A percentile compares a stretch with the other conserved stretches of the same genome.
phyloP scores from a whole-genome alignment of 2,113 vertebrate genomes.

The Cyanoramphus novaezelandiae region DNA sequence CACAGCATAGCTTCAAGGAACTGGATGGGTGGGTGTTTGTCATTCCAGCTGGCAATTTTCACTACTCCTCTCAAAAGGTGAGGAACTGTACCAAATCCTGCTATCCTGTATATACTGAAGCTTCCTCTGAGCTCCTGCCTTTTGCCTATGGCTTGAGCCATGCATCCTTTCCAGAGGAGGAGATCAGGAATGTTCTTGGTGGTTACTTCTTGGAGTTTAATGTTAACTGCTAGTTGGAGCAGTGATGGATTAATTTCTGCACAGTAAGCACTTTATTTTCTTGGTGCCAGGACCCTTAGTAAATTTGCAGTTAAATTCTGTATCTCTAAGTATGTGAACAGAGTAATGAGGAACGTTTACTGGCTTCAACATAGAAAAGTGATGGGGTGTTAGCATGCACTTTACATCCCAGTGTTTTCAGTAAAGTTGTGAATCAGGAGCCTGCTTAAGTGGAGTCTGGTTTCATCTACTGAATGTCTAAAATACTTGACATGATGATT shows the following conservation, averaged over 20 bases:
- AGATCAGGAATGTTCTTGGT: not conserved
- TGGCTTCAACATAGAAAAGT: not conserved
- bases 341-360: not conserved
- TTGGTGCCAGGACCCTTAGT: not conserved
- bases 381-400: not conserved
- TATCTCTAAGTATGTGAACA: not conserved
- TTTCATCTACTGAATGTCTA: not conserved
- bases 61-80: not conserved
- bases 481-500: not conserved
- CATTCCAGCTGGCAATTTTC: not conserved
- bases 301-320: not conserved
- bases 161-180: not conserved
- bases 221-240: not conserved
- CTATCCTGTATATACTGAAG: too few species aligned
- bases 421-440: not conserved
- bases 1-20: not conserved
- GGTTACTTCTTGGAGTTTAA: not conserved
- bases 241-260: not conserved
- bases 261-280: not conserved
- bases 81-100: not conserved
- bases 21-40: not conserved
- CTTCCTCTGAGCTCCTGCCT: not conserved
- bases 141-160: not conserved
- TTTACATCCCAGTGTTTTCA: not conserved
- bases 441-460: not conserved